Evolutionary conservation across 2,797 vertebrate species (phyloP), one percentile per base, ranked within the genome.

Genomic region (Eleutherodactylus coqui): DNA sequence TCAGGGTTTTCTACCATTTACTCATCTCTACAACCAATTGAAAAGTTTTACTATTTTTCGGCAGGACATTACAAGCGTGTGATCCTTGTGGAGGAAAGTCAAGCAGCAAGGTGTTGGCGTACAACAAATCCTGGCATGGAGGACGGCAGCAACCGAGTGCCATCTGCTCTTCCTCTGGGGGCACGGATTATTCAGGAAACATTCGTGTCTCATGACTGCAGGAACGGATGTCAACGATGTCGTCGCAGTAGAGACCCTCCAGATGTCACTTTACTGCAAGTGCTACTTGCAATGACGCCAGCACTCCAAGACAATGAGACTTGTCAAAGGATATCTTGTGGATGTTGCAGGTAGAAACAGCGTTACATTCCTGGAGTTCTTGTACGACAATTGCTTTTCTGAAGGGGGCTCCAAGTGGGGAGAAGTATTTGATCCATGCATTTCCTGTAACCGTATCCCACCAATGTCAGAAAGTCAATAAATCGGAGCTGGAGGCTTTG

Each of bases 391-490:
- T 27, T 36, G 32, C 51, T 83, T 84, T 84, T 67, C 19, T 62
- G 47, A 29, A n/a, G 43, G 38, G 32, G 38, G 14, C 60, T 45
- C 24, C 27, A 27, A 78, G 58, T 16, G 38, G 13, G n/a, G 60
- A 73, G 62, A 70, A 70, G 77, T 36, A 38, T 85, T 49, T 78
- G 83, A 24, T 43, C 67, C 43, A 21, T 51, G 58, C 62, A 53
- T 41, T 78, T 78, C 83, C 83, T 85, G 83, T 78, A 78, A 75
- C 34, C 60, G 41, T 53, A 84, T 78, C 60, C 58, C 58, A 51
- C 38, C 73, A 36, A 53, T 16, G 34, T 24, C 67, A 55, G n/a
- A 38, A 53, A 41, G 47, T 38, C 32, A 45, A 24, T 43, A 73
- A 45, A 43, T 69, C 36, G 38, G 64, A 73, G 36, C 38, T 27